Base-by-base conservation (phyloP, 2,797 vertebrate species). In the Eospalax fontanierii region DNA sequence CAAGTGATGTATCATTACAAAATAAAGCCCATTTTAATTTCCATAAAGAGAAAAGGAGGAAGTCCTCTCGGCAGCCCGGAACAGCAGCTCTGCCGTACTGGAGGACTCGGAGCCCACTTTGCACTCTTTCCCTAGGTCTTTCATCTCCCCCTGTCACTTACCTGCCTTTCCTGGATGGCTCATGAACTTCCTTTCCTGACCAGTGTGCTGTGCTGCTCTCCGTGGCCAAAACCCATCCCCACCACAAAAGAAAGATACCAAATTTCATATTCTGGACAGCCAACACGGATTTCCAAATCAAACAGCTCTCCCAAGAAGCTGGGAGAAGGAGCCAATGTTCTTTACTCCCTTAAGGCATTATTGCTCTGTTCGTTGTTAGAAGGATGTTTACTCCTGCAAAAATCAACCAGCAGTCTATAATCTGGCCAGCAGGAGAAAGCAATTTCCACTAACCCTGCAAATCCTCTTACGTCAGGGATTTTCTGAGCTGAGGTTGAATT, bases 401-500 rank as follows among this genome's bases (percentile, higher is more conserved):
- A 96, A 98, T 97, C 98, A 98, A 98, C 97, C 97, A 97, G 96
- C 98, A 97, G 98, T 98, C 97, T 99, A 99, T 99, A 99, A 99
- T 99, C 99, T 99, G 98, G 96, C 98, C 97, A 98, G 98, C 98
- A 97, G 98, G 98, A 95, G 98, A 99, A 98, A 99, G 98, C 98
- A 99, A 98, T 99, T 99, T 99, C 98, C 98, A 98, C 98, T 99
- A 99, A 99, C 99, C 98, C 98, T 98, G 97, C 98, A 99, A 99
- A 99, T 99, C 99, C 99, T 97, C 98, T 98, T 98, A 98, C 98
- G 99, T 99, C 99, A 98, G 97, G 98, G 99, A 99, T 99, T 99
- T 99, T 98, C 98, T 97, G 94, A 94, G 97, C 97, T 97, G 97
- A 94, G 96, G 97, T 89, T 96, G 98, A 97, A 98, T 98, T 98